Conservation (phyloP, 2,797 vertebrate genomes). For the Brachymystax lenok region DNA sequence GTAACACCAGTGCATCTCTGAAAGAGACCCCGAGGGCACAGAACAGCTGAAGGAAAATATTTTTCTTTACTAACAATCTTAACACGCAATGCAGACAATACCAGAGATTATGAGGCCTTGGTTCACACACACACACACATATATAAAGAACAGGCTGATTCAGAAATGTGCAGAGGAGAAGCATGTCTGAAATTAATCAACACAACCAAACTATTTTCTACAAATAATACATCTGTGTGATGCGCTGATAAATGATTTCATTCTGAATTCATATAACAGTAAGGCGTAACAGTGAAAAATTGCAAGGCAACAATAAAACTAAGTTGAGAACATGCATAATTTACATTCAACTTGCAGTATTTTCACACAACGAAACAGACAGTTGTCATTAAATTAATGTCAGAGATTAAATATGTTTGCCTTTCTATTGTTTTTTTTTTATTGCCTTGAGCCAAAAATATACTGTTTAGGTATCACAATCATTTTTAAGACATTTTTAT, state of each 20-base stretch:
- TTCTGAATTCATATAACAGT: not conserved
- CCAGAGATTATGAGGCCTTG: not conserved
- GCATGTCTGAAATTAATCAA: not conserved
- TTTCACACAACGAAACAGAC: not conserved
- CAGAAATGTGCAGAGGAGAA: not conserved
- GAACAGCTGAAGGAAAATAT: not conserved
- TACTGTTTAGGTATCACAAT: constrained; percentile 4
- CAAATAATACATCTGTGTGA: not conserved
- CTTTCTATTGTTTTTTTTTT: not conserved
- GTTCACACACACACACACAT: not conserved
- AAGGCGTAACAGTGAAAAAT: not conserved
- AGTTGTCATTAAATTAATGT: not conserved
- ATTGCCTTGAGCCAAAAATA: constrained; percentile 4
- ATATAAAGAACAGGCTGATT: not conserved
- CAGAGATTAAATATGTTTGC: not conserved
- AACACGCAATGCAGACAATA: not conserved
- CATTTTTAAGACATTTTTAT: constrained; percentile 4
- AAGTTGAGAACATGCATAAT: not conserved
- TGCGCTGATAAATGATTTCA: no score
- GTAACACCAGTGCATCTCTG: not conserved
- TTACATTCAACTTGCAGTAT: not conserved
- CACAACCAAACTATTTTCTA: not conserved
- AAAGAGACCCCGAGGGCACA: not conserved
- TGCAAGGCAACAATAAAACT: not conserved
- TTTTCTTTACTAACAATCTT: not conserved